Base-by-base conservation (phyloP, 2,113 vertebrate species). In the Chascanopsetta lugubris region DNA sequence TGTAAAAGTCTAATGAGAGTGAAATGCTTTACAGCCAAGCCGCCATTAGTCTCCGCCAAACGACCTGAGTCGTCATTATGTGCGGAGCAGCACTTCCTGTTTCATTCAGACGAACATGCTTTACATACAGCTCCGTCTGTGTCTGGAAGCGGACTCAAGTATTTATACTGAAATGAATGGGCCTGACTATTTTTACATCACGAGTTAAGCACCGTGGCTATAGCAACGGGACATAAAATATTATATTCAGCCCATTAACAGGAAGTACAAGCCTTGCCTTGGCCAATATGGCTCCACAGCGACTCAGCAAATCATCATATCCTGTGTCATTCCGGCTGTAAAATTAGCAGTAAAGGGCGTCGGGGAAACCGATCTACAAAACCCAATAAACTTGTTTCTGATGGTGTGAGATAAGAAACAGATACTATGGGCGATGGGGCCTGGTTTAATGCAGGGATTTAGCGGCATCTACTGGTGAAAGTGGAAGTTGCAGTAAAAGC, bases 1-100 rank as follows among this genome's bases (percentile, higher is more conserved):
- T 94, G 90, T 92, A 87, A 91, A 90, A 88, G 76, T 65, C 77
- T 90, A 91, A 92, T 92, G 93, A 94, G 94, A 95, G 96, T 95
- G 94, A 95, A 96, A 93, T 92, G 93, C 94, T 95, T 95, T 95
- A 95, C 90, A 94, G 94, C 88, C 90, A 95, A 95, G 94, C 94
- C 92, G 91, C 93, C 93, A 93, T 91, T 89, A 88, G 90, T 95
- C 96, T 95, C 95, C 95, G 94, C 93, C 93, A 96, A 97, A 98
- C 92, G 91, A 94, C 92, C 91, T 92, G 92, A 89, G 92, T 94
- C 94, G 93, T 95, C 93, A 94, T 94, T 94, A 94, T 92, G 93
- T 90, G 80, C 93, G 94, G 94, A 90, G 87, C 79, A 89, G 87
- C 87, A 92, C 93, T 87, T 86, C 69, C 87, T 90, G 79, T 88